phyloP scores from a whole-genome alignment of 2,888 invertebrate genomes.

The Drosophila eohydei region DNA sequence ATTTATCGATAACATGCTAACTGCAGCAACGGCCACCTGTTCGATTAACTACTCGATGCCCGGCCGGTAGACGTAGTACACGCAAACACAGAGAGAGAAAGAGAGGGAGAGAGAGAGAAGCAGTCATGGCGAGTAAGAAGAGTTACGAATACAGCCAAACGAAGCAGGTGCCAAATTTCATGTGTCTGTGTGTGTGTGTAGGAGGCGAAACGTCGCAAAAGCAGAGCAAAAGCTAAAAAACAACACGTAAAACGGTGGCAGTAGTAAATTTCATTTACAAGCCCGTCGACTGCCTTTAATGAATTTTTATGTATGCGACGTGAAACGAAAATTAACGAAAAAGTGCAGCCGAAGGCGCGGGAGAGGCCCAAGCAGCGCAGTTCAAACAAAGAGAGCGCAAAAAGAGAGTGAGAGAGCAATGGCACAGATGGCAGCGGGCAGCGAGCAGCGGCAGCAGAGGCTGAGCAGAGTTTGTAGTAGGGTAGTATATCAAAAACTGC shows the following conservation, averaged over 20 bases:
- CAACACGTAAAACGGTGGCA: slow-evolving; percentile 71
- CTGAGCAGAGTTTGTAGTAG: slow-evolving; percentile 59
- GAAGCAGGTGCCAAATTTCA: slow-evolving; percentile 64
- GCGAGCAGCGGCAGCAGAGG: slow-evolving; percentile 31
- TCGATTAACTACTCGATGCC: slow-evolving; percentile 70
- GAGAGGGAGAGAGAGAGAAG: neutral
- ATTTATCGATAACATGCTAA: slow-evolving; percentile 53
- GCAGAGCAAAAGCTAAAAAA: slow-evolving; percentile 39
- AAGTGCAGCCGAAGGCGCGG: slow-evolving; percentile 64
- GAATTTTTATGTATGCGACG: slow-evolving; percentile 78
- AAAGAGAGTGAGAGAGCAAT: slow-evolving; percentile 25
- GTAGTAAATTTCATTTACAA: slow-evolving; percentile 81
- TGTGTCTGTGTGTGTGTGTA: slow-evolving; percentile 23
- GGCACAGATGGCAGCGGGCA: slow-evolving; percentile 2
- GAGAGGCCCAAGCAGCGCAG: slow-evolving; percentile 27
- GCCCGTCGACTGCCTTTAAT: slow-evolving; percentile 65
- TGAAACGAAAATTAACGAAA: slow-evolving; percentile 60
- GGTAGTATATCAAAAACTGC: slow-evolving; percentile 74
- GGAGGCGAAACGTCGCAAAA: slow-evolving; percentile 37
- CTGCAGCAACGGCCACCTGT: slow-evolving; percentile 60
- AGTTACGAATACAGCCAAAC: slow-evolving; percentile 29
- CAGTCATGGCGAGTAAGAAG: slow-evolving; percentile 14
- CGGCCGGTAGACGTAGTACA: slow-evolving; percentile 34
- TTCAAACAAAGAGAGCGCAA: neutral
- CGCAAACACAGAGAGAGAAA: slow-evolving; percentile 11